Percentiles rank a stretch among this genome's conserved stretches.
These are phyloP conservation scores for Apistogramma diplotaenia DNA, from an alignment of 2,113 vertebrate genomes.

Conservation along the genomic window DNA sequence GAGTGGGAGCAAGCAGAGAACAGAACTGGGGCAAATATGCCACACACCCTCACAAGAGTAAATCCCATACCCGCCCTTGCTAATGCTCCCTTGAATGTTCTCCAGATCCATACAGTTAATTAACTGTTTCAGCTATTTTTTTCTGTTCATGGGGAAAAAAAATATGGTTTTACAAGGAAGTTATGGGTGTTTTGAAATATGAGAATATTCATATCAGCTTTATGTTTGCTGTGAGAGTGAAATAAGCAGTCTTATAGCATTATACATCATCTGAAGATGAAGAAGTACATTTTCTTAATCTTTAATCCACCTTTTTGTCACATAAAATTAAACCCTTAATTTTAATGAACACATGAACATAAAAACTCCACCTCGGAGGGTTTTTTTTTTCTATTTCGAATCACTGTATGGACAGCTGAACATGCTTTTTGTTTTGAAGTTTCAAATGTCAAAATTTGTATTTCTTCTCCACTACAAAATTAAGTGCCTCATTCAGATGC, in stretches of 20 bases:
- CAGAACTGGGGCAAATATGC: slow-evolving; percentile 76
- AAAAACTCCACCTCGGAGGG: background rate
- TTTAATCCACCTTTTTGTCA: background rate
- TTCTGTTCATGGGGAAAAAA: background rate
- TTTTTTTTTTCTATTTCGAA: background rate
- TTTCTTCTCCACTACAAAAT: background rate
- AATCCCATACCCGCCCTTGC: slow-evolving; percentile 65
- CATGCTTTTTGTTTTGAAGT: background rate
- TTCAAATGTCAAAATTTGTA: background rate
- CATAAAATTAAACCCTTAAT: background rate
- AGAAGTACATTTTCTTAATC: too few relatives aligned
- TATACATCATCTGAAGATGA: background rate
- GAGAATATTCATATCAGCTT: background rate
- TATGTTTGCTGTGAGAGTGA: background rate
- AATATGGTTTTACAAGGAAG: background rate
- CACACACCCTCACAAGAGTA: slow-evolving; percentile 69
- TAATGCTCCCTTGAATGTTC: slow-evolving; percentile 67
- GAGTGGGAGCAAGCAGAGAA: slow-evolving; percentile 76
- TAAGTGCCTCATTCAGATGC: background rate
- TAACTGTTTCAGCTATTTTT: slow-evolving; percentile 57
- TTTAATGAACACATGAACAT: background rate
- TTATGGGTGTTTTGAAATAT: slow-evolving; percentile 1
- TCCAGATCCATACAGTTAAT: slow-evolving; percentile 69
- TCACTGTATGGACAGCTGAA: background rate
- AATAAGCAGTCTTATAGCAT: background rate